Evolutionary conservation across 1,140 invertebrate species (phyloP), one percentile per base, ranked within the genome.

Genomic region (Wasmannia auropunctata): DNA sequence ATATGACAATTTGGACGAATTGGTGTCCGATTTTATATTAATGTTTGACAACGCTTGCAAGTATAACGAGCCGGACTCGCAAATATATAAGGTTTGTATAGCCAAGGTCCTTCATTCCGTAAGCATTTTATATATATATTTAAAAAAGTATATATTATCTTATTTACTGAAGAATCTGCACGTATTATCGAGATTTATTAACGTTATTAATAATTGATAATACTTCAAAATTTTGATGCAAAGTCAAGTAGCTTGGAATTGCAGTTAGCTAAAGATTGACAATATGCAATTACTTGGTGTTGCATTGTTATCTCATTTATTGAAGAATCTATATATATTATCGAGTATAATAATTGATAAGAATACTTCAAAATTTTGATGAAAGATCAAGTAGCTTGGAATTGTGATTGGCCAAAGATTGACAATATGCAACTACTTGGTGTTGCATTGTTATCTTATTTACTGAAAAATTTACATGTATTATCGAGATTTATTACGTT

Each of bases 1-100:
- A 1, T 99, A 99, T 94, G 97, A 98, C 19, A 97, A 96, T 80
- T 95, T 99, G 10, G 98, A 99, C 72, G 98, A 99, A 88, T 95
- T 99, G 56, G 97, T 99, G 0, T 97, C 97, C 0, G 99, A 99
- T 95, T 98, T 99, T 92, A 97, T 98, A 88, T 95, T 99, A 19
- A 99, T 99, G 98, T 99, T 99, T 95, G 99, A 99, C 91, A 99
- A 99, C 94, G 99, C 99, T 37, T 99, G 99, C 95, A 99, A 99
- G 95, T 99, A 99, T 94, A 99, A 99, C 95, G 99, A 99, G 94
- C 99, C 99, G 0, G 99, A 99, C 94, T 99, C 99, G 0, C 98
- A 99, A 93, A 99, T 99, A 90, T 99, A 99, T 94, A 99, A 99
- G 95, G 97, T 97, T 93, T 93, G 94, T 93, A 88, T 62, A 46